Evolutionary conservation across 2,113 vertebrate species (phyloP), one percentile per base, ranked within the genome.

Genomic region (Ictidomys tridecemlineatus): DNA sequence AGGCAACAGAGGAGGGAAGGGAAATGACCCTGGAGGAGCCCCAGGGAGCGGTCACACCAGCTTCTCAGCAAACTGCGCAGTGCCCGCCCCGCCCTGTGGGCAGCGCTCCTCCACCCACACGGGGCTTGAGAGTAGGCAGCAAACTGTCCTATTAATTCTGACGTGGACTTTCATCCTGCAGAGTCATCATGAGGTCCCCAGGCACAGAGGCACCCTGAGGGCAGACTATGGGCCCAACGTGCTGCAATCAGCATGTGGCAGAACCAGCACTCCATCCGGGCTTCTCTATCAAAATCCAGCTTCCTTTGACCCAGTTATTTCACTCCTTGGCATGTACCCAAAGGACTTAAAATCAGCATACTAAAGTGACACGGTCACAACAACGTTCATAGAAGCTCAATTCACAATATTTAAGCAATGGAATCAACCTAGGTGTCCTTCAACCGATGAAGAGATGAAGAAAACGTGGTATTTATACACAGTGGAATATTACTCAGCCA

Each of bases 21-120:
- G 61, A 74, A 69, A 53, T 5, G 67, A 32, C 8, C 13, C 13
- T 2, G 0, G 48, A 69, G 76, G 8, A 6, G 45, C 30, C 51
- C 45, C 0, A 0, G 37, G 45, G 39, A 2, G 51, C 2, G 11
- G 4, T 3, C 18, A 2, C 0, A 0, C 24, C 53, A 51, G 51
- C 30, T 30, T 89, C n/a, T 80, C 84, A 12, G n/a, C 22, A 24
- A 9, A 9, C 22, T 22, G 18, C 32, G 2, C 8, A 51, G 84
- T 14, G 12, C 0, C 4, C 18, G 45, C 70, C 45, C 63, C 45
- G 7, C 63, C 39, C 26, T 14, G 30, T 26, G 26, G 63, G 56
- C 8, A 70, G 87, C 34, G 78, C n/a, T 39, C 79, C 91, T 22
- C 76, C 26, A 34, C 39, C 69, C 51, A 51, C 20, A 0, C 16